Conservation (phyloP, 2,888 invertebrate species). For the Brenthis daphne region DNA sequence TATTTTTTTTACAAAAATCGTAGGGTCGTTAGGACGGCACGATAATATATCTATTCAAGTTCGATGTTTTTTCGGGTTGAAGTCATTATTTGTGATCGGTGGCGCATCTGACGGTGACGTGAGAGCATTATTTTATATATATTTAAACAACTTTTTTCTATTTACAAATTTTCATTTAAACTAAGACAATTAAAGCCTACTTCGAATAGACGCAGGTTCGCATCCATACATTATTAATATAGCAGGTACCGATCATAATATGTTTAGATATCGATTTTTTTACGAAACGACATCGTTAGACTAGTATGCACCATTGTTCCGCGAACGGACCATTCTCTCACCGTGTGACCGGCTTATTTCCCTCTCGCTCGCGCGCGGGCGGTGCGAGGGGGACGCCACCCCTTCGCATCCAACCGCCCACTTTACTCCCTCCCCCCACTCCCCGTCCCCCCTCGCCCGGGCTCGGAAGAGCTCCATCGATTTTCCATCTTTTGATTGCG, state of each 20-base stretch:
- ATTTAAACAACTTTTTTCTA: conserved; percentile 68
- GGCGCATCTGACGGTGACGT: conserved; percentile 56
- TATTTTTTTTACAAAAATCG: conserved; percentile 80
- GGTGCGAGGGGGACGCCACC: conserved; percentile 34
- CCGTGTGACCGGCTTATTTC: conserved; percentile 41
- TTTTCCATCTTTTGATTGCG: conserved; percentile 55
- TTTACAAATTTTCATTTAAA: conserved; percentile 80
- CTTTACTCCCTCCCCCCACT: conserved; percentile 27
- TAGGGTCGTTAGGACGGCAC: conserved; percentile 83
- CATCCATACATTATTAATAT: conserved; percentile 78
- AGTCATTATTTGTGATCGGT: conserved; percentile 48
- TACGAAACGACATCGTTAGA: conserved; percentile 66
- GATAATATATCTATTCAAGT: conserved; percentile 80
- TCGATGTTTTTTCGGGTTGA: conserved; percentile 76
- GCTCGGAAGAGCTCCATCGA: conserved; percentile 64
- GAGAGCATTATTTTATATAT: conserved; percentile 52
- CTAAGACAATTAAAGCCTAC: conserved; percentile 81
- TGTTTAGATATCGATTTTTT: conserved; percentile 69
- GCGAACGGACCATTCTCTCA: conserved; percentile 54
- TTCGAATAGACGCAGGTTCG: conserved; percentile 80
- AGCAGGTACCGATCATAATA: conserved; percentile 80
- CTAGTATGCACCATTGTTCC: conserved; percentile 77
- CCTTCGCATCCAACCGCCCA: conserved; percentile 14
- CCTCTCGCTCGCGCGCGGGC: conserved; percentile 38
- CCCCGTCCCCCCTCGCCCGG: conserved; percentile 37